Percentiles rank a stretch among this genome's conserved stretches.
Evolutionary conservation across 2,797 vertebrate species (phyloP).

Genomic region (Erithacus rubecula): DNA sequence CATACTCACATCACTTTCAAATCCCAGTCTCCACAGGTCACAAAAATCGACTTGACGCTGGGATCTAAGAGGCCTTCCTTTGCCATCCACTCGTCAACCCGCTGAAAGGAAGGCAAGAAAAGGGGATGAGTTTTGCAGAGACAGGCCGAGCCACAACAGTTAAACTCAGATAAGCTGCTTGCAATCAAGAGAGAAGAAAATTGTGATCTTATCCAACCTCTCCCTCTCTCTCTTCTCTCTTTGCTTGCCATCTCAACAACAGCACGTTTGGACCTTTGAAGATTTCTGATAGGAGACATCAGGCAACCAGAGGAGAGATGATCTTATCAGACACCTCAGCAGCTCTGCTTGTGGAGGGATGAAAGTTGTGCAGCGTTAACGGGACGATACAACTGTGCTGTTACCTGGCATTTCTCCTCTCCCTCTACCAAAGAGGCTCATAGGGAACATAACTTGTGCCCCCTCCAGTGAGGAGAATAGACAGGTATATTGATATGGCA

Average conservation of each 20-base stretch:
- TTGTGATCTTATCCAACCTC: slow-evolving; percentile 70
- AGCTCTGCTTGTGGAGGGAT: slow-evolving; percentile 40
- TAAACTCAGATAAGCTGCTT: slow-evolving; percentile 74
- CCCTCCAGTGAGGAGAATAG: background rate
- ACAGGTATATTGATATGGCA: background rate
- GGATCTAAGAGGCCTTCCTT: slow-evolving; percentile 85
- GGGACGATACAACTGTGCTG: background rate
- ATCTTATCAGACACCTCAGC: slow-evolving; percentile 60
- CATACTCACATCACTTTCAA: slow-evolving; percentile 87
- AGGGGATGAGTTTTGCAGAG: slow-evolving; percentile 71
- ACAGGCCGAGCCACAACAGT: slow-evolving; percentile 68
- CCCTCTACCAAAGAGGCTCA: background rate
- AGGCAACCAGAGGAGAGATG: slow-evolving; percentile 56
- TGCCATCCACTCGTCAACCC: slow-evolving; percentile 85
- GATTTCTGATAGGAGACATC: slow-evolving; percentile 72
- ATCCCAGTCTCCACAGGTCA: slow-evolving; percentile 87
- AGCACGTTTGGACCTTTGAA: slow-evolving; percentile 72
- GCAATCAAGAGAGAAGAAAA: slow-evolving; percentile 76
- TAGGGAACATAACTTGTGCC: background rate
- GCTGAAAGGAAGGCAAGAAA: slow-evolving; percentile 80
- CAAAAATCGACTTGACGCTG: slow-evolving; percentile 85
- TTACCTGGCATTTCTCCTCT: background rate
- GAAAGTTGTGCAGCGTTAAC: background rate
- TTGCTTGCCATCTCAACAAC: slow-evolving; percentile 66
- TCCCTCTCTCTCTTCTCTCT: slow-evolving; percentile 61